Percentiles rank a stretch among this genome's conserved stretches.
Conservation (phyloP, 1,140 invertebrate genomes). For the Drosophila prosaltans region DNA sequence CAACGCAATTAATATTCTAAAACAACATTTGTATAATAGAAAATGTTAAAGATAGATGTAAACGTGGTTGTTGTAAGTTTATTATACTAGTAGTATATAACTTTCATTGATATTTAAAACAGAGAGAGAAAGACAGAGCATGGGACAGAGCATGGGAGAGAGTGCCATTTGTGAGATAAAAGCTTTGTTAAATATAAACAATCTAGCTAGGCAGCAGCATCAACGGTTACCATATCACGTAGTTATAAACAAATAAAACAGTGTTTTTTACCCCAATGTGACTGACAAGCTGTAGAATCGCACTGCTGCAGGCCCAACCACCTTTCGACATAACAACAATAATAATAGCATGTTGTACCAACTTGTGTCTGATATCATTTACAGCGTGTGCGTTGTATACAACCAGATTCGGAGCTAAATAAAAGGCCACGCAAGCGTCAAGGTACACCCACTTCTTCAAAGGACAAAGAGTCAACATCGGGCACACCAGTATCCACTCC, state of each 20-base stretch:
- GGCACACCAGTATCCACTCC: constrained; percentile 45
- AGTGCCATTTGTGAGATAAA: constrained; percentile 44
- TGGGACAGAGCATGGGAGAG: constrained; percentile 9
- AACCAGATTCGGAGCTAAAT: constrained; percentile 66
- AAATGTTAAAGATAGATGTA: no score
- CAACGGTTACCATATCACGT: constrained; percentile 68
- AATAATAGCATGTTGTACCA: constrained; percentile 33
- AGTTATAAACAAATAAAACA: constrained; percentile 79
- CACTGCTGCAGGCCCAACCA: constrained; percentile 9
- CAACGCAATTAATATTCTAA: not conserved
- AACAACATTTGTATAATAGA: not conserved
- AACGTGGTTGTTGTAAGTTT: not conserved
- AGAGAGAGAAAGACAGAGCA: constrained; percentile 15
- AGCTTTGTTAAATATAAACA: constrained; percentile 53
- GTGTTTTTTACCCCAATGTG: constrained; percentile 70
- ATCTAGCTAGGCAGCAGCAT: constrained; percentile 3
- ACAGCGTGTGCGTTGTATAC: constrained; percentile 69
- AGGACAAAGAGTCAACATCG: not conserved
- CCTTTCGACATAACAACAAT: constrained; percentile 45
- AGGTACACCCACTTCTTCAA: constrained; percentile 29
- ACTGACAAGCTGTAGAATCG: constrained; percentile 58
- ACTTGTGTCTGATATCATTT: constrained; percentile 18
- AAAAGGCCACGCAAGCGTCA: constrained; percentile 47
- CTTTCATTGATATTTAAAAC: not conserved
- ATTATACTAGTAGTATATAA: not conserved